phyloP scores from a whole-genome alignment of 2,888 invertebrate genomes.

The Lypha dubia region DNA sequence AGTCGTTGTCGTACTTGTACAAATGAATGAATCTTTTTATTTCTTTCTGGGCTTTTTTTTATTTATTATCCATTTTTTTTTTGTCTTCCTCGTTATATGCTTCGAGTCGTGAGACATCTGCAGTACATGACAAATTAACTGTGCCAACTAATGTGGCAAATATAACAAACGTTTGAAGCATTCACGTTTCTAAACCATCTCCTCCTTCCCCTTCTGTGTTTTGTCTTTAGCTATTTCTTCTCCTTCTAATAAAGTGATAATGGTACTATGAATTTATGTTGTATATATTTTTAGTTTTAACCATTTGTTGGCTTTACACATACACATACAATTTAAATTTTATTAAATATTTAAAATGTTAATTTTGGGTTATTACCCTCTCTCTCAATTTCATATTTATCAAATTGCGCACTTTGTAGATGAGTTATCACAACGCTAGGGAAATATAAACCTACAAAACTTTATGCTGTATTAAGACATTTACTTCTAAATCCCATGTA shows the following conservation, averaged over 20 bases:
- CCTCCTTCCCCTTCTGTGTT: neutral
- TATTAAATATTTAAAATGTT: neutral
- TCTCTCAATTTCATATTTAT: conserved; percentile 19
- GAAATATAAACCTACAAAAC: conserved; percentile 49
- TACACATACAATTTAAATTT: neutral
- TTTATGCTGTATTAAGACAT: conserved; percentile 24
- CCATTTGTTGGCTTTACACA: neutral
- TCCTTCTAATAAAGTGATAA: conserved; percentile 48
- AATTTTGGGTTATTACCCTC: conserved; percentile 18
- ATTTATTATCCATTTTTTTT: conserved; percentile 18
- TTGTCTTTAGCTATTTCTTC: neutral
- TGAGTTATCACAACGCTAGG: too few species aligned
- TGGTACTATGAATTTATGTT: neutral
- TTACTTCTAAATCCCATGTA: conserved; percentile 40
- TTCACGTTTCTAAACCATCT: neutral
- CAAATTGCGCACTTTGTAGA: conserved; percentile 42
- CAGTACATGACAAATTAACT: conserved; percentile 56
- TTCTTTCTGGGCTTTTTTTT: conserved; percentile 30
- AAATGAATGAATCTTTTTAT: conserved; percentile 27
- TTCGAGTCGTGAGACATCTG: conserved; percentile 15
- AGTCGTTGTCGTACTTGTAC: neutral
- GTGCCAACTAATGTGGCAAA: conserved; percentile 62
- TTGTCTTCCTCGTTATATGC: conserved; percentile 24
- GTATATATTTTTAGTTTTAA: conserved; percentile 7
- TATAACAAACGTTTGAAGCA: conserved; percentile 59